Conservation (phyloP, 2,888 invertebrate genomes). For the Megalurothrips usitatus region DNA sequence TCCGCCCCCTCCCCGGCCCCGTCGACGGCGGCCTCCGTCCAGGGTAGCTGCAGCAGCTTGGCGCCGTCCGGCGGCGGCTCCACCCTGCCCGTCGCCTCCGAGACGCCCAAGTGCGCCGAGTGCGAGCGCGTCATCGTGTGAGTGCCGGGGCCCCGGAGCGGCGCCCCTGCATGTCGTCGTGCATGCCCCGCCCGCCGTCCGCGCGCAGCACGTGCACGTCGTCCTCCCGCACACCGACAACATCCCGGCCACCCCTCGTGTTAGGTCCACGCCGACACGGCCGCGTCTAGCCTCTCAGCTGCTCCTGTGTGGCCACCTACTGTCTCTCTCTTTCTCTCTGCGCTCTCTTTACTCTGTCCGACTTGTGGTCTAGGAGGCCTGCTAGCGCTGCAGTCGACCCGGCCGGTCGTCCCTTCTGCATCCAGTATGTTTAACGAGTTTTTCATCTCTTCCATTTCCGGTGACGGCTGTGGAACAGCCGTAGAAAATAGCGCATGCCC, state of each 20-base stretch:
- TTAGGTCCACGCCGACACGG: neutral
- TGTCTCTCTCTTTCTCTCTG: neutral
- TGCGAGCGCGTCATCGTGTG: conserved; percentile 87
- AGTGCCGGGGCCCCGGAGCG: conserved; percentile 48
- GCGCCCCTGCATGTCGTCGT: neutral
- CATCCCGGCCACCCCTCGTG: neutral
- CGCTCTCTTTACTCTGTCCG: neutral
- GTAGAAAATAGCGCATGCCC: no score
- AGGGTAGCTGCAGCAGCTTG: neutral
- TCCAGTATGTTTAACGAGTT: no score
- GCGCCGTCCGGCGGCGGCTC: conserved; percentile 42
- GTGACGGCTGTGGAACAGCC: no score
- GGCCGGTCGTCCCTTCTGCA: no score
- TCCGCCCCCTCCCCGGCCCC: conserved; percentile 42
- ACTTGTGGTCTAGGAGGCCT: no score
- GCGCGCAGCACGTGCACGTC: neutral
- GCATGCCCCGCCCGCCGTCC: neutral
- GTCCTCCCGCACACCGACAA: neutral
- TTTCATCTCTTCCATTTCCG: no score
- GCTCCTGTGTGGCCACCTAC: neutral
- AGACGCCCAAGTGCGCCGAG: conserved; percentile 68
- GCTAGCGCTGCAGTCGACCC: no score
- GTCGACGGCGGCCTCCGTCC: neutral
- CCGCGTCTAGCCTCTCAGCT: conserved; percentile 13
- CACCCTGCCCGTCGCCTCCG: conserved; percentile 50